These are phyloP conservation scores for Ichneumoninae sp. DNA, from an alignment of 2,888 invertebrate species.

Conservation along the genomic window DNA sequence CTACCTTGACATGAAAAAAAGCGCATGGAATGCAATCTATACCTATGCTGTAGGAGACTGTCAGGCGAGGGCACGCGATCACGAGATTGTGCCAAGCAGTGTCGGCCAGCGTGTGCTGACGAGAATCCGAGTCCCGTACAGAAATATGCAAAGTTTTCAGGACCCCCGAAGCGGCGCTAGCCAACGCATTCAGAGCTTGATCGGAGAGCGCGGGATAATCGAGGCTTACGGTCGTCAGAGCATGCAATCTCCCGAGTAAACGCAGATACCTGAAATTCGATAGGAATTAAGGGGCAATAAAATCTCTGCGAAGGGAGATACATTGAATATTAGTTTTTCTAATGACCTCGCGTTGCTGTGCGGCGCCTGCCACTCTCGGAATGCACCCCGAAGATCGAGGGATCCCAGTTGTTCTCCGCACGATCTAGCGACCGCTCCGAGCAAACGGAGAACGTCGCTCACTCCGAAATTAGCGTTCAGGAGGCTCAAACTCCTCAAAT, in stretches of 20 bases:
- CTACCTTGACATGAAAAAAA: neutral
- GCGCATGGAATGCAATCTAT: neutral
- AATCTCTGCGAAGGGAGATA: slow-evolving; percentile 69
- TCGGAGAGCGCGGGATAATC: slow-evolving; percentile 85
- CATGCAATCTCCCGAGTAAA: slow-evolving; percentile 82
- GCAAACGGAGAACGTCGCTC: slow-evolving; percentile 83
- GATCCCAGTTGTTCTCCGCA: slow-evolving; percentile 80
- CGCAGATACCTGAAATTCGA: slow-evolving; percentile 77
- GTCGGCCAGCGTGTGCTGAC: slow-evolving; percentile 83
- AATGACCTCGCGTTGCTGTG: slow-evolving; percentile 79
- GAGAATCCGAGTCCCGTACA: slow-evolving; percentile 84
- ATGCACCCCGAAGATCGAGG: slow-evolving; percentile 84
- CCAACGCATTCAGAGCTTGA: slow-evolving; percentile 83
- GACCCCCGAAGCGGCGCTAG: slow-evolving; percentile 80
- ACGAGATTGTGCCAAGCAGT: slow-evolving; percentile 83
- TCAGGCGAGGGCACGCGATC: slow-evolving; percentile 82
- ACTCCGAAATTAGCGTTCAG: slow-evolving; percentile 84
- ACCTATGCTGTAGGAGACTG: slow-evolving; percentile 83
- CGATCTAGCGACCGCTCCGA: slow-evolving; percentile 82
- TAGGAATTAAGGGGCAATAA: slow-evolving; percentile 33
- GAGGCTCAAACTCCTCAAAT: slow-evolving; percentile 83
- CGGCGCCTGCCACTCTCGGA: slow-evolving; percentile 83
- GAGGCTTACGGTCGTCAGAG: slow-evolving; percentile 82
- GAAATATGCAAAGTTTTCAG: slow-evolving; percentile 83
- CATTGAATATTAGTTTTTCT: slow-evolving; percentile 1